A percentile compares a stretch with the other conserved stretches of the same genome.
Conservation (phyloP, 2,888 invertebrate genomes). For the Cheilosia pagana region DNA sequence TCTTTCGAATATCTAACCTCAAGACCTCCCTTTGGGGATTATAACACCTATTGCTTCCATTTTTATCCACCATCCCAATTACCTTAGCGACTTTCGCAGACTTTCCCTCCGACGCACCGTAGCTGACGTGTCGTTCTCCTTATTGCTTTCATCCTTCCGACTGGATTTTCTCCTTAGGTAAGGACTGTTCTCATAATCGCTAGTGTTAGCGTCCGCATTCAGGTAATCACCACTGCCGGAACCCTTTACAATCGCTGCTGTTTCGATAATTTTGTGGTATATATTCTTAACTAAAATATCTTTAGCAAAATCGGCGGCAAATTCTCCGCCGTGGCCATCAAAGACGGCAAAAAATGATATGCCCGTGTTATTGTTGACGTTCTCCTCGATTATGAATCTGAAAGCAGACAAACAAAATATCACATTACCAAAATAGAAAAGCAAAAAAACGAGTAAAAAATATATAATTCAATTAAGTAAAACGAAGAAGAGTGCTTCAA, state of each 20-base stretch:
- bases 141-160: conserved; percentile 79
- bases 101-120: conserved; percentile 81
- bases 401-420: conserved; percentile 12
- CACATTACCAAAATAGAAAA: conserved; percentile 9
- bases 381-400: conserved; percentile 92
- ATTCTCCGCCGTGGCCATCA: conserved; percentile 98
- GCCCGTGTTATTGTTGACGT: conserved; percentile 91
- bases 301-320: conserved; percentile 96
- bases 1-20: too few species aligned
- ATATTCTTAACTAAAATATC: conserved; percentile 93
- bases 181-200: conserved; percentile 80
- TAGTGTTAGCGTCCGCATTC: conserved; percentile 73
- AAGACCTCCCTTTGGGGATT: too few species aligned
- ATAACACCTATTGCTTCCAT: too few species aligned
- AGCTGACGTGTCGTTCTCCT: conserved; percentile 80
- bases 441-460: neutral
- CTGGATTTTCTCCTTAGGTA: conserved; percentile 80
- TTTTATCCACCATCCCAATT: neutral
- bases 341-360: conserved; percentile 96
- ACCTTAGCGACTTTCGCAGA: conserved; percentile 81
- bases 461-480: conserved; percentile 33
- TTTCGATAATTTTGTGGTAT: conserved; percentile 89
- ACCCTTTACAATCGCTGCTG: conserved; percentile 85
- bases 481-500: conserved; percentile 10
- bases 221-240: conserved; percentile 61